Evolutionary conservation across 2,797 vertebrate species (phyloP), one percentile per base, ranked within the genome.

Genomic region (Periophthalmus magnuspinnatus): DNA sequence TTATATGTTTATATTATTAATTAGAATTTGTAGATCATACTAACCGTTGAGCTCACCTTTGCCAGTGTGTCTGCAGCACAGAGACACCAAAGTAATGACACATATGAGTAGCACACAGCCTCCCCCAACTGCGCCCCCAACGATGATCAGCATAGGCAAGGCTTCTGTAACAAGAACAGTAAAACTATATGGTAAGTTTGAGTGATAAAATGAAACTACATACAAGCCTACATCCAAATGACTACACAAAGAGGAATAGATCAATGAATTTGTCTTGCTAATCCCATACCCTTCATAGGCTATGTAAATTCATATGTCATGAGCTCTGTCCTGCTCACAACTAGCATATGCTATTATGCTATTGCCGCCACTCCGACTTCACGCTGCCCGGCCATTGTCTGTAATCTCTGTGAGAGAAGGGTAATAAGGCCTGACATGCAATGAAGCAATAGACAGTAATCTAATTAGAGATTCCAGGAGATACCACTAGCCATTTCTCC

Each of bases 41-140:
- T 92, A 81, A 93, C 88, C 90, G 56, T 90, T 90, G 79, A 93
- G 81, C 93, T 94, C 91, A 95, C 95, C 94, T 95, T 95, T 95
- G 74, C 93, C 92, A 74, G 93, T 94, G 89, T 89, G 93, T 78
- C 95, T 93, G 89, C 95, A 96, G 90, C 95, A 96, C 70, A 96
- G 90, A 21, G 93, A 92, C 33, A 94, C 90, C 73, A 95, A 90
- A 5, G 91, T 92, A 75, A 96, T 90, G 77, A 95, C 80, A 48
- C 94, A 92, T 62, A 95, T 89, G 69, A 97, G 92, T 77, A 96
- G 90, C 45, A 95, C 91, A 56, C 92, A 93, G 61, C 93, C 94
- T 0, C 92, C 93, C 0, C 94, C 91, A 0, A 95, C 92, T 0
- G 93, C 89, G 63, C 91, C 94, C 0, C 95, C 94, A 2, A 95